Conservation (phyloP, 2,113 vertebrate species). For the Stomatorhinus ivindoensis region DNA sequence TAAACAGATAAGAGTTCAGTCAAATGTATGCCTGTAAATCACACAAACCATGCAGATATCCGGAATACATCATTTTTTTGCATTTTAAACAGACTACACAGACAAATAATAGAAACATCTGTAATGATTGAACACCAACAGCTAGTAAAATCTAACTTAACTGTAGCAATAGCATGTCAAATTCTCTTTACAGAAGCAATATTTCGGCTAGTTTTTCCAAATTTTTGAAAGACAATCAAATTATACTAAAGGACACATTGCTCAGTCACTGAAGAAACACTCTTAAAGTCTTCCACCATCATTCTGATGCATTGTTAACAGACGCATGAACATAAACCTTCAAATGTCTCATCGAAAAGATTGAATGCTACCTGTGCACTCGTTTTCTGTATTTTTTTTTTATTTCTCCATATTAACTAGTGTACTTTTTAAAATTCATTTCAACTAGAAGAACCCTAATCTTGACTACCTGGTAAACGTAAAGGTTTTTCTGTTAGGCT, state of each 20-base stretch:
- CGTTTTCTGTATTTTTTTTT: not conserved
- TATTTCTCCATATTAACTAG: not conserved
- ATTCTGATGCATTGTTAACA: not conserved
- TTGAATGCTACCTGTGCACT: not conserved
- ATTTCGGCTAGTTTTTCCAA: constrained; percentile 16
- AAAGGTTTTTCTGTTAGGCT: not conserved
- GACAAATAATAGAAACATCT: not conserved
- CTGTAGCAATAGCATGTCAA: constrained; percentile 21
- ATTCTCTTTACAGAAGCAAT: constrained; percentile 7
- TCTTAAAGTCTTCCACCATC: not conserved
- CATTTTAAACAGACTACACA: not conserved
- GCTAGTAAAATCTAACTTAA: not conserved
- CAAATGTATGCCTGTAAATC: not conserved
- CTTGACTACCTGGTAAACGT: not conserved
- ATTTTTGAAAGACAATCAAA: not conserved
- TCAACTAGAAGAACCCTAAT: not conserved
- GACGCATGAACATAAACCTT: not conserved
- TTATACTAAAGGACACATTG: not conserved
- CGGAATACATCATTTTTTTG: not conserved
- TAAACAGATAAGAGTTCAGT: not conserved
- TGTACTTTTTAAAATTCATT: not conserved
- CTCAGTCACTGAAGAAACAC: not conserved
- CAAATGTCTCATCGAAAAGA: not conserved
- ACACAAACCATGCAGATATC: not conserved
- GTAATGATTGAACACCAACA: not conserved